phyloP scores from a whole-genome alignment of 2,113 vertebrate genomes.

The Crotalus tigris region DNA sequence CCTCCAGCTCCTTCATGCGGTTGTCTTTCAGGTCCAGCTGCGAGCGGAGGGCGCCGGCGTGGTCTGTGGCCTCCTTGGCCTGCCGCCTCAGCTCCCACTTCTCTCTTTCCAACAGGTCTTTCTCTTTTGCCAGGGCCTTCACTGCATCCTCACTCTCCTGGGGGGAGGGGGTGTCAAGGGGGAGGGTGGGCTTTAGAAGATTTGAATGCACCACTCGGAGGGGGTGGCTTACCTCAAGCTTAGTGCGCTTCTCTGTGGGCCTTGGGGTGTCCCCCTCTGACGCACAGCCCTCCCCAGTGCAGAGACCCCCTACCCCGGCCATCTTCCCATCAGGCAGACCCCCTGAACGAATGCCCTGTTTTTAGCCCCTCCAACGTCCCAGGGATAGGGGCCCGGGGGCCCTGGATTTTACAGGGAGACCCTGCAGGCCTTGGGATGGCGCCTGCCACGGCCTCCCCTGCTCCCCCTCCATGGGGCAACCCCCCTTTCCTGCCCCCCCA shows the following conservation, averaged over 20 bases:
- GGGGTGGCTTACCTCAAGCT: neutral
- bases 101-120: conserved; percentile 92
- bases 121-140: conserved; percentile 93
- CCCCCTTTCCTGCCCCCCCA: too few species aligned
- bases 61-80: conserved; percentile 95
- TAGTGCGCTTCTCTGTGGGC: neutral
- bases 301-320: too few species aligned
- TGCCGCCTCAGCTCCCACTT: conserved; percentile 97
- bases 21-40: conserved; percentile 98
- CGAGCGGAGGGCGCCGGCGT: conserved; percentile 84
- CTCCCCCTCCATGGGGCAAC: too few species aligned
- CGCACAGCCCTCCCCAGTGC: neutral
- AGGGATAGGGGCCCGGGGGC: neutral
- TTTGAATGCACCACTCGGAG: neutral
- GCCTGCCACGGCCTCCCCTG: too few species aligned
- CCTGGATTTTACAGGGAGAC: neutral
- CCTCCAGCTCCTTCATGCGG: conserved; percentile 98
- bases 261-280: neutral
- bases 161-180: rapidly evolving
- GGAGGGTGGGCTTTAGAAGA: neutral
- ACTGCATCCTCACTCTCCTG: conserved; percentile 98
- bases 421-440: neutral
- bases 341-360: rapidly evolving
- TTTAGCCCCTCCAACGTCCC: neutral
- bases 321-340: neutral